Base-by-base conservation (phyloP, 2,797 vertebrate species). In the Myripristis murdjan region DNA sequence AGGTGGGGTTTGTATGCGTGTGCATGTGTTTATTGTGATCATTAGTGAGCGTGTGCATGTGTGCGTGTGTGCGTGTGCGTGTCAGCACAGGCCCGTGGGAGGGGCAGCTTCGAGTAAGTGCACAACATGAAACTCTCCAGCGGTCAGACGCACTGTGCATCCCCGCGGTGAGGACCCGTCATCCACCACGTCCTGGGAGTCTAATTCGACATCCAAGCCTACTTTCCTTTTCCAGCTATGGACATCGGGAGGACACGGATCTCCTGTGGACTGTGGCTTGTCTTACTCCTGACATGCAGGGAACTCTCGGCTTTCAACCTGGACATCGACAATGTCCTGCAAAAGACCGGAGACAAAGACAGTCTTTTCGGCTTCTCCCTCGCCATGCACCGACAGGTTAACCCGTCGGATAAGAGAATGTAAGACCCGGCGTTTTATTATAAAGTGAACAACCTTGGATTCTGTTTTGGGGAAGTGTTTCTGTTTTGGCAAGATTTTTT, bases 361-460 rank as follows among this genome's bases (percentile, higher is more conserved):
- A 97, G 95, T 70, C 90, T 97, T 72, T 98, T 98, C 91, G 97
- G 46, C 70, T 92, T 93, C 89, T 92, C 92, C 4, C 54, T 93
- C 23, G 90, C 89, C 67, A 79, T 93, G 89, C 92, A 93, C 85
- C 43, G 93, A 88, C 97, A 97, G 90, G 91, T 96, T 11, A 0
- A 69, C 0, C 97, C 97, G 2, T 24, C 28, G 84, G 92, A 96
- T 23, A 93, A 87, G 89, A 92, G 89, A 76, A 90, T 97, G 97
- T 98, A 91, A 97, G 97, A 93, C 4, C 6, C 20, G 26, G 2
- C 14, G 11, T 39, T 61, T 35, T 2, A 12, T 9, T 22, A 62
- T 28, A 6, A 41, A 55, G 31, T 10, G n/a, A 18, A 6, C 56
- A n/a, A 35, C 35, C 9, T 35, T 35, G 33, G 8, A 8, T 35